Conservation (phyloP, 2,113 vertebrate species). For the Ophiodon elongatus region DNA sequence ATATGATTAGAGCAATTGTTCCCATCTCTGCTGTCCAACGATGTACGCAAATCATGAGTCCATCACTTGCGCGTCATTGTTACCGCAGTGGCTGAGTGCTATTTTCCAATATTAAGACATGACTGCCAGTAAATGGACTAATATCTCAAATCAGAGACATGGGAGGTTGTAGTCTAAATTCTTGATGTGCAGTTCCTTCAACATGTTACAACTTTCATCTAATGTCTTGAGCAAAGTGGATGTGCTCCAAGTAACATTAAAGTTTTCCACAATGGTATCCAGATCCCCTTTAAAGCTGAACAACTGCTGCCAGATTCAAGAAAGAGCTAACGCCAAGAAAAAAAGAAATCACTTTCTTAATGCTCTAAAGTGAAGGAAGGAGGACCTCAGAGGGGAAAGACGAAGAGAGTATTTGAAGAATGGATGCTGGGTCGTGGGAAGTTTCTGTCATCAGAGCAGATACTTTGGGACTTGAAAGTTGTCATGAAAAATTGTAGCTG, state of each 20-base stretch:
- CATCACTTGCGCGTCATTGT: not conserved
- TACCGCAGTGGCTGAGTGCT: not conserved
- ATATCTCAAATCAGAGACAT: slow-evolving; percentile 2
- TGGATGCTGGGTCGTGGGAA: slow-evolving; percentile 73
- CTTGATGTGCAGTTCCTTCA: slow-evolving; percentile 13
- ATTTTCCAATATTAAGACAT: not conserved
- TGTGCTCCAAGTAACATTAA: slow-evolving; percentile 56
- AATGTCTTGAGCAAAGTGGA: slow-evolving; percentile 44
- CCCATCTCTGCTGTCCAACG: not conserved
- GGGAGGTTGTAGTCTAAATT: slow-evolving; percentile 1
- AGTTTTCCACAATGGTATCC: slow-evolving; percentile 54
- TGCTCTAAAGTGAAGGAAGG: slow-evolving; percentile 32
- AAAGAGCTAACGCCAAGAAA: slow-evolving; percentile 32
- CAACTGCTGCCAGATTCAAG: slow-evolving; percentile 52
- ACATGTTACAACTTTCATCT: slow-evolving; percentile 39
- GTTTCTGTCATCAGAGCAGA: slow-evolving; percentile 61
- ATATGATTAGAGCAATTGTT: not conserved
- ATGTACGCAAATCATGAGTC: not conserved
- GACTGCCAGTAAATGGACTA: not conserved
- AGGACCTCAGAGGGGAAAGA: slow-evolving; percentile 45
- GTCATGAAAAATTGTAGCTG: slow-evolving; percentile 49
- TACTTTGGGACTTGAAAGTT: slow-evolving; percentile 50
- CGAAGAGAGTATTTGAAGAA: slow-evolving; percentile 58
- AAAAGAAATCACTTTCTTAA: slow-evolving; percentile 22
- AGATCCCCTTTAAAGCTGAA: slow-evolving; percentile 51